These are phyloP conservation scores for Labrus mixtus DNA, from an alignment of 2,113 vertebrate species.

Conservation along the genomic window DNA sequence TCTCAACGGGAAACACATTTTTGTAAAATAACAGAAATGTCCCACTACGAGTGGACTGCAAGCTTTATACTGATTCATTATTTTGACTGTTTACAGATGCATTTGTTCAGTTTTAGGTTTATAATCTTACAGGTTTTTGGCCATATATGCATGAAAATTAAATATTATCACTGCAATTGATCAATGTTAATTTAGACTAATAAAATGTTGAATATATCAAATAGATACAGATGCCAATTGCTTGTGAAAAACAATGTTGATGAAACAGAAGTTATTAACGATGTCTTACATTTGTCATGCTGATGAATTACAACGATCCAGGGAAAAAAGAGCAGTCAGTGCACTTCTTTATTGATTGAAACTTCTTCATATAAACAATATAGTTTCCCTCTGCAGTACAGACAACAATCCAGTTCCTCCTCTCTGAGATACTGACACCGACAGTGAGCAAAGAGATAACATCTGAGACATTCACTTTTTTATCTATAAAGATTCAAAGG, in stretches of 20 bases:
- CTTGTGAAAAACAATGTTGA: too few species aligned
- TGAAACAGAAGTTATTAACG: background rate
- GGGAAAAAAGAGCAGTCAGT: background rate
- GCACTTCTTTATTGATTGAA: conserved; percentile 64
- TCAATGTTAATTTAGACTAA: background rate
- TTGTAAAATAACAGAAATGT: too few species aligned
- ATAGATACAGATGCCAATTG: too few species aligned
- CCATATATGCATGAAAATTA: background rate
- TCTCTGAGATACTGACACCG: conserved; percentile 15
- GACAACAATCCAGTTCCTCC: conserved; percentile 41
- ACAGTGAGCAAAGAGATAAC: background rate
- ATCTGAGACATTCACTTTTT: conserved; percentile 33
- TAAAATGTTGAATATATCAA: background rate
- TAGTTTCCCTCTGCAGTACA: background rate
- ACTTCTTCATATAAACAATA: conserved; percentile 15
- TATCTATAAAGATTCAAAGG: conserved; percentile 34
- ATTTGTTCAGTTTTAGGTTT: background rate
- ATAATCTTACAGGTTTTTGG: background rate
- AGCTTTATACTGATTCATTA: background rate
- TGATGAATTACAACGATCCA: conserved; percentile 25
- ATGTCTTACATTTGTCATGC: background rate
- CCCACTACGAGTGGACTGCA: too few species aligned
- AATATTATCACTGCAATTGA: background rate
- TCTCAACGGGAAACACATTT: conserved; percentile 3
- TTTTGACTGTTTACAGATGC: background rate